These are phyloP conservation scores for Epizoanthus rinbou DNA, from an alignment of 92 coral and sea anemone genomes.

Conservation along the genomic window DNA sequence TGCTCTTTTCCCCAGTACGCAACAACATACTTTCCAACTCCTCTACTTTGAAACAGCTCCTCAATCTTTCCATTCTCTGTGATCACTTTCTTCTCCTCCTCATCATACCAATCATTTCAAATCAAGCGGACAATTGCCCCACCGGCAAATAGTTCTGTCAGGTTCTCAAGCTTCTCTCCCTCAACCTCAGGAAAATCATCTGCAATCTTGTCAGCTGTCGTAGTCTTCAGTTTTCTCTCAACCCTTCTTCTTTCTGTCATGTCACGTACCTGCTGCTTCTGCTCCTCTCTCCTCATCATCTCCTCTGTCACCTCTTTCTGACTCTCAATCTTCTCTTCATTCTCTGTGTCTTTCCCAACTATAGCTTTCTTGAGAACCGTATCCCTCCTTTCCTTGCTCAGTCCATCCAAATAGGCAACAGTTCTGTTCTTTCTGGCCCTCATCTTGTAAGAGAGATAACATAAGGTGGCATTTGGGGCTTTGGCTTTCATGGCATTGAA, in stretches of 20 bases:
- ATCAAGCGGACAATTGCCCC: background rate
- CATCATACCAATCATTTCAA: conserved; percentile 6
- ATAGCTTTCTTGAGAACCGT: too few species aligned
- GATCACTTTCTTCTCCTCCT: background rate
- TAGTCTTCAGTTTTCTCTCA: background rate
- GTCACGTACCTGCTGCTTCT: conserved; percentile 5
- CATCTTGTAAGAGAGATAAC: too few species aligned
- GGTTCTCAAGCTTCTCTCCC: background rate
- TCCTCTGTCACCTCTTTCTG: background rate
- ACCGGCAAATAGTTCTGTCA: conserved; percentile 1
- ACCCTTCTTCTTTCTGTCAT: background rate
- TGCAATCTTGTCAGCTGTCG: background rate
- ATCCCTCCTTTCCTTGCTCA: too few species aligned
- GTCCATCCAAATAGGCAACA: too few species aligned
- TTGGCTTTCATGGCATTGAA: too few species aligned
- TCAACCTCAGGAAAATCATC: conserved; percentile 1
- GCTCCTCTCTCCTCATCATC: conserved; percentile 3
- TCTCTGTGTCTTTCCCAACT: background rate
- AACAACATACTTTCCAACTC: background rate
- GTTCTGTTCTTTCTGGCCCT: too few species aligned
- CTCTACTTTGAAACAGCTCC: conserved; percentile 1
- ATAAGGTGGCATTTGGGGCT: too few species aligned
- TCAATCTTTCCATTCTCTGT: background rate
- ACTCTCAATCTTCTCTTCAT: background rate
- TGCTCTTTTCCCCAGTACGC: background rate